phyloP scores from a whole-genome alignment of 2,797 vertebrate species.

The Malurus splendens region DNA sequence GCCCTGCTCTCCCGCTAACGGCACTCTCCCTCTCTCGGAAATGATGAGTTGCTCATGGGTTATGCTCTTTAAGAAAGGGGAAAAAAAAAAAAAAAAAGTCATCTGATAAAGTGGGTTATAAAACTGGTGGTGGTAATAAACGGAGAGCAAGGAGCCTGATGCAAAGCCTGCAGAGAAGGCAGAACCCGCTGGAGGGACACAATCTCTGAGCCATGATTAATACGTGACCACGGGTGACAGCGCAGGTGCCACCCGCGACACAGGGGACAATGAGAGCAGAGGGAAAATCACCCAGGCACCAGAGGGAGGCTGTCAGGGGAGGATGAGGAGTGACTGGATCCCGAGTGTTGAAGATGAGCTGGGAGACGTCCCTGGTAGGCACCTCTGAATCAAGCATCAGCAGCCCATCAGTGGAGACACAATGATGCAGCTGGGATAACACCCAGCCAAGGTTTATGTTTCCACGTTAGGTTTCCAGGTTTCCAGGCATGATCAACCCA shows the following conservation, averaged over 20 bases:
- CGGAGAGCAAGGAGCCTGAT: neutral
- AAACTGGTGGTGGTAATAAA: constrained; percentile 46
- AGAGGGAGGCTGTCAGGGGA: neutral
- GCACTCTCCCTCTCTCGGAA: constrained; percentile 31
- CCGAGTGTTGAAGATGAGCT: neutral
- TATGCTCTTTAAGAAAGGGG: constrained; percentile 27
- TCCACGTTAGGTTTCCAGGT: too few species aligned
- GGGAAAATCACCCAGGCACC: neutral
- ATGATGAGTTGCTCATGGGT: constrained; percentile 56
- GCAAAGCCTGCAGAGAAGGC: constrained; percentile 1
- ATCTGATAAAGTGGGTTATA: constrained; percentile 63
- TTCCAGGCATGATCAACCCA: neutral
- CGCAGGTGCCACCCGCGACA: rapidly evolving
- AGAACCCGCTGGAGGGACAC: neutral
- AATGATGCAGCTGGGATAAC: neutral
- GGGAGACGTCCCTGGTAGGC: neutral
- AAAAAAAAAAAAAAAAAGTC: neutral
- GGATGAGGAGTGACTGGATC: neutral
- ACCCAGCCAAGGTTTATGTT: neutral
- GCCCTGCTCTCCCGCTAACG: constrained; percentile 15
- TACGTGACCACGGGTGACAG: rapidly evolving
- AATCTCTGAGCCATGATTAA: neutral
- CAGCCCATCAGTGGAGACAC: rapidly evolving
- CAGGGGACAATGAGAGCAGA: neutral
- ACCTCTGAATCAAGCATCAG: too few species aligned